phyloP scores from a whole-genome alignment of 1,140 invertebrate genomes.

The Dreissena rostriformis region DNA sequence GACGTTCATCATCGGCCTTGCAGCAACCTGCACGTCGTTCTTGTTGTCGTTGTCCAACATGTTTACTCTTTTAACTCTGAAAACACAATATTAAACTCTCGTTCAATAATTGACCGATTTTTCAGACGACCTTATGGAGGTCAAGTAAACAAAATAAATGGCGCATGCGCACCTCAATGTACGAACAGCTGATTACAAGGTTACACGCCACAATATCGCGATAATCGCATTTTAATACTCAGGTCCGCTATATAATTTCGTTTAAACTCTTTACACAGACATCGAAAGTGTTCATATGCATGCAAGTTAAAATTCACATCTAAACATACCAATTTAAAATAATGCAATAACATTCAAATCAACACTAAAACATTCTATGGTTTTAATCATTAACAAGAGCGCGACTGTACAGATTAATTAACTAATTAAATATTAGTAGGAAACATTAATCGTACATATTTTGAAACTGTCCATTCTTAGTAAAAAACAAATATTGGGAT shows the following conservation, averaged over 20 bases:
- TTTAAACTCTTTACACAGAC: neutral
- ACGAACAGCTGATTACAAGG: neutral
- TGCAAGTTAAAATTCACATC: too few relatives aligned
- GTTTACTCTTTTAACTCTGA: neutral
- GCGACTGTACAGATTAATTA: too few relatives aligned
- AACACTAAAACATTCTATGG: neutral
- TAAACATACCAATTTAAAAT: too few relatives aligned
- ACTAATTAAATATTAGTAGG: neutral
- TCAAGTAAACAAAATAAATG: neutral
- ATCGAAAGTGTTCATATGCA: neutral
- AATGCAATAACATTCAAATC: neutral
- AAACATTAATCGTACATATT: neutral
- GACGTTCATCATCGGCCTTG: slow-evolving; percentile 11
- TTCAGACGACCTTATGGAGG: too few relatives aligned
- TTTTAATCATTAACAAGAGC: too few relatives aligned
- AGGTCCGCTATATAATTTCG: neutral
- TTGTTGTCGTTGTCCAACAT: slow-evolving; percentile 57
- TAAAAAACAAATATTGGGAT: neutral
- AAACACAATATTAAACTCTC: neutral
- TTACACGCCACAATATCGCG: too few relatives aligned
- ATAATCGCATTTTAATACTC: neutral
- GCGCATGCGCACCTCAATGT: neutral
- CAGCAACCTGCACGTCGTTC: slow-evolving; percentile 43
- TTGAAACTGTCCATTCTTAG: slow-evolving; percentile 11
- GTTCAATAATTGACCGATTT: neutral